Evolutionary conservation across 2,888 invertebrate species (phyloP).

Genomic region (Chirona hameri): DNA sequence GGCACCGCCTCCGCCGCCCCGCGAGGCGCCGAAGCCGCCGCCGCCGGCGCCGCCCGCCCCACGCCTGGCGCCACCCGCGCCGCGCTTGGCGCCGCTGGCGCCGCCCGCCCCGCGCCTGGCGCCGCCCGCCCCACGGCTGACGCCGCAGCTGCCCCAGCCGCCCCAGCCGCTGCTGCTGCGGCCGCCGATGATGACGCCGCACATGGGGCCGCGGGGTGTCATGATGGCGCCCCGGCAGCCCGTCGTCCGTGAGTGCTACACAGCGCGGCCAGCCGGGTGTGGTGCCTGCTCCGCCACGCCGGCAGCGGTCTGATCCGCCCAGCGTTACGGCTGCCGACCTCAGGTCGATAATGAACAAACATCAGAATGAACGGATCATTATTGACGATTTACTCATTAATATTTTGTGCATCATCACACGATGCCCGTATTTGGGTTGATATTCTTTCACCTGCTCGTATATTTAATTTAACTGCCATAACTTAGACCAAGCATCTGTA

Average conservation of each 20-base stretch:
- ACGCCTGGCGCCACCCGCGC: conserved; percentile 40
- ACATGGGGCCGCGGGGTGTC: conserved; percentile 34
- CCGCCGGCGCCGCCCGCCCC: conserved; percentile 40
- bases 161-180: conserved; percentile 39
- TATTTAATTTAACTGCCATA: no score
- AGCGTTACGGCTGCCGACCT: no score
- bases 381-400: no score
- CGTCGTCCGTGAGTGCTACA: conserved; percentile 37
- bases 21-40: conserved; percentile 42
- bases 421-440: no score
- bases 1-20: conserved; percentile 40
- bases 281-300: neutral
- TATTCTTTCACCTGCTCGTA: no score
- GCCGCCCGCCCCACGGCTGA: conserved; percentile 40
- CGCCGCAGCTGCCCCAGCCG: conserved; percentile 42
- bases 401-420: no score
- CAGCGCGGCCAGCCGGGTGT: conserved; percentile 29
- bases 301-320: no score
- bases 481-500: no score
- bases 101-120: conserved; percentile 39
- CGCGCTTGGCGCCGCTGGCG: conserved; percentile 39
- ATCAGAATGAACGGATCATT: no score
- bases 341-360: no score
- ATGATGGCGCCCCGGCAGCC: conserved; percentile 40
- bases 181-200: conserved; percentile 32